Percentiles rank a stretch among this genome's conserved stretches.
Evolutionary conservation across 2,113 vertebrate genomes (phyloP).

Genomic region (Cyphomyrus plagiostoma): DNA sequence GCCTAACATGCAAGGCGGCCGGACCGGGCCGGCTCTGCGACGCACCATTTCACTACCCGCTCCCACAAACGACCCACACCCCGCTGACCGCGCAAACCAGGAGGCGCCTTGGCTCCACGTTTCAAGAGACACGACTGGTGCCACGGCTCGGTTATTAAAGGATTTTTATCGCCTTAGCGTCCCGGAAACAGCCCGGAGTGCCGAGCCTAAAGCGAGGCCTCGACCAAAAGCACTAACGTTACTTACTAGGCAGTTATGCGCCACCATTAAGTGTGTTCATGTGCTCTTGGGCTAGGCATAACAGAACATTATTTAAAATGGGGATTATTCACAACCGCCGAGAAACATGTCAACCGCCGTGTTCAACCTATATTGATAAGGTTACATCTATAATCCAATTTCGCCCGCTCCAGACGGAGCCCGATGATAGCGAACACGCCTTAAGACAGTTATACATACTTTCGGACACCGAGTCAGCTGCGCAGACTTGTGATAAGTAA

Average conservation of each 20-base stretch:
- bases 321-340: background rate
- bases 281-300: background rate
- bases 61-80: background rate
- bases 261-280: background rate
- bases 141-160: background rate
- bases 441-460: background rate
- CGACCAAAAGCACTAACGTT: background rate
- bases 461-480: background rate
- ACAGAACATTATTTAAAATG: background rate
- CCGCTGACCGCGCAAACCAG: background rate
- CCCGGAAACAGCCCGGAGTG: background rate
- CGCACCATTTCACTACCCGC: background rate
- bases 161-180: background rate
- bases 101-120: background rate
- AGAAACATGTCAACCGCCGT: background rate
- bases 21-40: background rate
- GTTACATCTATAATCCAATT: background rate
- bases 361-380: background rate
- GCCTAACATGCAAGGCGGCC: background rate
- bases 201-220: background rate
- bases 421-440: background rate
- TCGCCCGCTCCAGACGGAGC: background rate
- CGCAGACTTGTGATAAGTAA: background rate
- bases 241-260: background rate
- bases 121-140: background rate